phyloP scores from a whole-genome alignment of 2,113 vertebrate species.

The Lagopus leucura region DNA sequence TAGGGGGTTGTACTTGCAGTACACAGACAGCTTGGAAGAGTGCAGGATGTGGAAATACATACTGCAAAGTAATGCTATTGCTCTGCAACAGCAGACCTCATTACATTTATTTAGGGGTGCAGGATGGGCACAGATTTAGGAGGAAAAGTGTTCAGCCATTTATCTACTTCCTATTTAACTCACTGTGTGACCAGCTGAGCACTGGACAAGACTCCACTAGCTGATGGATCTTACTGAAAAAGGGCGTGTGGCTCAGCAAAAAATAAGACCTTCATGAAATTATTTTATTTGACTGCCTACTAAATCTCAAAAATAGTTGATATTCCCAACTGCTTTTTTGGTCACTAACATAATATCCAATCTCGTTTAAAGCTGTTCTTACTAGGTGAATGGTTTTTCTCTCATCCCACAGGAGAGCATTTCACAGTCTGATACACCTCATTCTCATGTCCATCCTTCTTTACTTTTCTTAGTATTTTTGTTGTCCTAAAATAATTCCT shows the following conservation, averaged over 20 bases:
- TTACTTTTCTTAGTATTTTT: neutral
- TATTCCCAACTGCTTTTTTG: constrained; percentile 8
- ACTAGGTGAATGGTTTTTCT: neutral
- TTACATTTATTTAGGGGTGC: neutral
- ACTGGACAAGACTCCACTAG: neutral
- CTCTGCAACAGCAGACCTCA: neutral
- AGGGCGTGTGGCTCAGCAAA: neutral
- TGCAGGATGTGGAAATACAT: neutral
- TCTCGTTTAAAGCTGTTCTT: neutral
- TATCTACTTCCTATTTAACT: neutral
- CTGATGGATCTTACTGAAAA: neutral
- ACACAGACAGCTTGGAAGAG: neutral
- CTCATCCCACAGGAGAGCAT: neutral
- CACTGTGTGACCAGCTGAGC: neutral
- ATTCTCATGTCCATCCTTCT: neutral
- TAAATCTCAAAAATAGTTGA: constrained; percentile 10
- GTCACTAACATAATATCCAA: neutral
- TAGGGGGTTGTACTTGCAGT: neutral
- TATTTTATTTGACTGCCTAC: constrained; percentile 27
- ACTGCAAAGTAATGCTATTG: neutral
- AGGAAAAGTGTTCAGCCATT: neutral
- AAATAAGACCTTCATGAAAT: neutral
- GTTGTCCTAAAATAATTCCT: constrained; percentile 23
- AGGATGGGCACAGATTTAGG: neutral
- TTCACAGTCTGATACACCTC: constrained; percentile 28